Conservation (phyloP, 2,113 vertebrate genomes). For the Brienomyrus brachyistius region DNA sequence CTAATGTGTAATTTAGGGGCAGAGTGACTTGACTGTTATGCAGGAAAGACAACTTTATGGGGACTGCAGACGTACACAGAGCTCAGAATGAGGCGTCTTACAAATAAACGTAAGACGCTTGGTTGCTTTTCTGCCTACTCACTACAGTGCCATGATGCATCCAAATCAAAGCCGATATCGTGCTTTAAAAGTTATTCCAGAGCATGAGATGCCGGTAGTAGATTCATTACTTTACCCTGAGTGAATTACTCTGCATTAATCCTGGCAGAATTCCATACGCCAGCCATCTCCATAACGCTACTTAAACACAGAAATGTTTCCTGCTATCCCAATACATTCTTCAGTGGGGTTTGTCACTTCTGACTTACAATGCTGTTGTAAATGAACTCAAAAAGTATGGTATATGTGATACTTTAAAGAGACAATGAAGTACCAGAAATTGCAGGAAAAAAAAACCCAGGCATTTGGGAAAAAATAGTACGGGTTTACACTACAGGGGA, state of each 20-base stretch:
- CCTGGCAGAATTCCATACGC: neutral
- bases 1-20: neutral
- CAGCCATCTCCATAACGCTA: neutral
- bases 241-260: neutral
- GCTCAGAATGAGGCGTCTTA: neutral
- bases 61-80: neutral
- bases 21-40: neutral
- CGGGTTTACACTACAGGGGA: neutral
- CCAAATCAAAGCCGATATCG: neutral
- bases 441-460: neutral
- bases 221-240: neutral
- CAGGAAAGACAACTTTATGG: neutral
- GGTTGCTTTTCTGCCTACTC: neutral
- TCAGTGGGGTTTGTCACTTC: neutral
- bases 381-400: neutral
- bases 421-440: neutral
- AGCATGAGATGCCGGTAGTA: neutral
- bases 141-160: neutral
- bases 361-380: neutral
- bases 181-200: neutral
- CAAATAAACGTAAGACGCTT: neutral
- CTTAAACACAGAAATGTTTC: neutral
- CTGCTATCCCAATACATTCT: neutral
- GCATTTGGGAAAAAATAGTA: neutral
- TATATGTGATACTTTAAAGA: neutral